phyloP scores from a whole-genome alignment of 2,797 vertebrate genomes.

The Pteronotus mesoamericanus region DNA sequence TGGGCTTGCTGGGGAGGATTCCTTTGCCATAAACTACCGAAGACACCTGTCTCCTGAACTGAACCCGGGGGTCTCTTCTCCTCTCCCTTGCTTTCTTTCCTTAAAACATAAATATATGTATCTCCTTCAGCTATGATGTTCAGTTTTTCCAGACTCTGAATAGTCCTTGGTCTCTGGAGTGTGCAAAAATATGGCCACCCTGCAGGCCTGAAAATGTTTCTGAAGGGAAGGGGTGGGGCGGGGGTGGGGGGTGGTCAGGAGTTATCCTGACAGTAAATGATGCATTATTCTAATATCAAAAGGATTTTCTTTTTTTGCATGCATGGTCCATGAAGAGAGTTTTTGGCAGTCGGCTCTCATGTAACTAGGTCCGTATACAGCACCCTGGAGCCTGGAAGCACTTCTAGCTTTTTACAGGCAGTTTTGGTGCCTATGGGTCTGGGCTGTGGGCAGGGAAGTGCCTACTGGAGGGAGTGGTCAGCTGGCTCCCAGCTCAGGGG shows the following conservation, averaged over 20 bases:
- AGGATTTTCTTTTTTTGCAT: conserved; percentile 50
- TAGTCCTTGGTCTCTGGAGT: conserved; percentile 60
- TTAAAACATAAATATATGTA: too few relatives aligned
- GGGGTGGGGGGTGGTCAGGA: not conserved
- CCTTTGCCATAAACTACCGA: not conserved
- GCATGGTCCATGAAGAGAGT: conserved; percentile 67
- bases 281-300: conserved; percentile 64
- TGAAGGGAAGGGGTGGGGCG: not conserved
- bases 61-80: not conserved
- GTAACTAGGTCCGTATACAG: conserved; percentile 72
- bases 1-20: not conserved
- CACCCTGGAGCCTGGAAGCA: conserved; percentile 76
- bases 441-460: conserved; percentile 53
- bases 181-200: conserved; percentile 71
- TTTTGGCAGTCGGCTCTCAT: conserved; percentile 77
- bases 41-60: not conserved
- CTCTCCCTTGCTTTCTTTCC: not conserved
- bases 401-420: conserved; percentile 77
- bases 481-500: not conserved
- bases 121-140: not conserved
- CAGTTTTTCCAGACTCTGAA: conserved; percentile 52
- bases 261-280: conserved; percentile 70
- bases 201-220: conserved; percentile 69
- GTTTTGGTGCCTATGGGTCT: conserved; percentile 80
- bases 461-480: conserved; percentile 62